Conservation (phyloP, 2,888 invertebrate genomes). For the Perizoma affinitatum region DNA sequence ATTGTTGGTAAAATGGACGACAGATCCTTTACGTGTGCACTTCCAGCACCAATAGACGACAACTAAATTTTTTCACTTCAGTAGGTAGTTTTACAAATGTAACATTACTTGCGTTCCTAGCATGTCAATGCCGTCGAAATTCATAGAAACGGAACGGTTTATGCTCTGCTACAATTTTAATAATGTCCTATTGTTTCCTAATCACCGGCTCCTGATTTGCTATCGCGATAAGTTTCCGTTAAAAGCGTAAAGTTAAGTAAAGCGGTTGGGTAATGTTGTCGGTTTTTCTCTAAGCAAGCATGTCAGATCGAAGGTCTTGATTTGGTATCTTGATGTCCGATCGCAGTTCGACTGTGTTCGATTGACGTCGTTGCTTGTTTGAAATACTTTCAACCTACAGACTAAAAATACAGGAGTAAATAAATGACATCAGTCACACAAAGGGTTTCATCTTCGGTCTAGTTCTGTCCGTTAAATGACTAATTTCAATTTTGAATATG, state of each 20-base stretch:
- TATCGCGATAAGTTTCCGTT: slow-evolving; percentile 74
- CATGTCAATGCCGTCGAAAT: slow-evolving; percentile 44
- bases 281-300: slow-evolving; percentile 63
- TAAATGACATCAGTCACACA: slow-evolving; percentile 52
- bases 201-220: slow-evolving; percentile 72
- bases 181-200: slow-evolving; percentile 80
- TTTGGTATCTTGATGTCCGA: slow-evolving; percentile 67
- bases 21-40: slow-evolving; percentile 1
- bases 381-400: slow-evolving; percentile 4
- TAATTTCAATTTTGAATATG: slow-evolving; percentile 55
- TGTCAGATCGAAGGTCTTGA: slow-evolving; percentile 66
- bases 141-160: slow-evolving; percentile 67
- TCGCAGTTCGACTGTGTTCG: slow-evolving; percentile 64
- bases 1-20: background rate
- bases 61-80: slow-evolving; percentile 30
- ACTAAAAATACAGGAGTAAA: slow-evolving; percentile 43
- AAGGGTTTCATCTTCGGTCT: slow-evolving; percentile 49
- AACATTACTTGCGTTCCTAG: slow-evolving; percentile 38
- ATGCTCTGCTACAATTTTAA: slow-evolving; percentile 73
- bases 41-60: slow-evolving; percentile 17
- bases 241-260: slow-evolving; percentile 71
- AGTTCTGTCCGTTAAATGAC: slow-evolving; percentile 43
- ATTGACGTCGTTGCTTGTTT: slow-evolving; percentile 48
- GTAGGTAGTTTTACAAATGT: slow-evolving; percentile 29
- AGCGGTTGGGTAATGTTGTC: slow-evolving; percentile 62